These are phyloP conservation scores for Cacoxenus indagator DNA, from an alignment of 2,888 invertebrate species.

Conservation along the genomic window DNA sequence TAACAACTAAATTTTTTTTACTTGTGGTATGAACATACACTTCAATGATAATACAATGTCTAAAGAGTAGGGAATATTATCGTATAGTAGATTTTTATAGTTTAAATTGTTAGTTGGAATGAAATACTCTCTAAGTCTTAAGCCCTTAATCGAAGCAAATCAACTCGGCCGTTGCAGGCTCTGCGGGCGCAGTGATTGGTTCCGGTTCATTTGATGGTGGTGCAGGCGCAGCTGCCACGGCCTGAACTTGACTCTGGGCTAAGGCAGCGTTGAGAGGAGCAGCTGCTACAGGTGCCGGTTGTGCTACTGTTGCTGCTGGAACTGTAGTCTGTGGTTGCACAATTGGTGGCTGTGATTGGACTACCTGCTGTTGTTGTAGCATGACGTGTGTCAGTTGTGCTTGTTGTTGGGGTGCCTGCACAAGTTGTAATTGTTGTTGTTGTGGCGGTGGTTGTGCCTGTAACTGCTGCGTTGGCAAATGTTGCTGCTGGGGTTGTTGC, in stretches of 20 bases:
- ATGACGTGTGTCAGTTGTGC: constrained; percentile 48
- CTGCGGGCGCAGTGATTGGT: constrained; percentile 66
- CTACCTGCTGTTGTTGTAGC: constrained; percentile 47
- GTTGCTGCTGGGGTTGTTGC: constrained; percentile 24
- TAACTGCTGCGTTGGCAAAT: constrained; percentile 35
- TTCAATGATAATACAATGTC: background rate
- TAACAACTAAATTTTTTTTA: background rate
- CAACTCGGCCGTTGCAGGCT: constrained; percentile 80
- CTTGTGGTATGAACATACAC: background rate
- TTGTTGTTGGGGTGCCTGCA: constrained; percentile 33
- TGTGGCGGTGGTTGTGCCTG: constrained; percentile 36
- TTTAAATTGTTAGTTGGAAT: background rate
- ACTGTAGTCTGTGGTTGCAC: constrained; percentile 35
- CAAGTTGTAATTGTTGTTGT: constrained; percentile 38
- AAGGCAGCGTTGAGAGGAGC: background rate
- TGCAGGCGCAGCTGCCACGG: constrained; percentile 60
- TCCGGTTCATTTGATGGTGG: constrained; percentile 66
- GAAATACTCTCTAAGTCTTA: background rate
- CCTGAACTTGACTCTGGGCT: constrained; percentile 52
- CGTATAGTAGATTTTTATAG: background rate
- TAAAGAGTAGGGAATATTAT: no score
- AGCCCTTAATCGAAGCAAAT: constrained; percentile 81
- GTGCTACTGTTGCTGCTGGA: constrained; percentile 18
- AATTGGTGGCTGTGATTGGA: constrained; percentile 48
- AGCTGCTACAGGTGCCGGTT: constrained; percentile 20